These are phyloP conservation scores for Bombyx huttoni DNA, from an alignment of 2,888 invertebrate species.

Conservation along the genomic window DNA sequence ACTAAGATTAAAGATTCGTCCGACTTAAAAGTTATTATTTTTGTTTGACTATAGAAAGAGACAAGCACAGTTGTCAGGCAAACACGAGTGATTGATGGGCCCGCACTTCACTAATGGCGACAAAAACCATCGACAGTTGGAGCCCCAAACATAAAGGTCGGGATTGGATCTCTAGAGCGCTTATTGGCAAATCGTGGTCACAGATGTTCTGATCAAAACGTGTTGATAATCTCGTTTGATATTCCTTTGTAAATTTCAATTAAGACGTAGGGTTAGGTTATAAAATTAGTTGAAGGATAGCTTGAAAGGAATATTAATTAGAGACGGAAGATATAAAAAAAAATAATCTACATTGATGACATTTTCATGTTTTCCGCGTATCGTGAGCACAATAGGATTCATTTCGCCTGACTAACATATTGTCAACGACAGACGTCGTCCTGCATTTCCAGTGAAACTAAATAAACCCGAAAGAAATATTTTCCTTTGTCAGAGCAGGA, in stretches of 20 bases:
- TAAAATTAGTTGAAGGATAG: too few species aligned
- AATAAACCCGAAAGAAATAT: slow-evolving; percentile 37
- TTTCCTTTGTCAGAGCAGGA: slow-evolving; percentile 61
- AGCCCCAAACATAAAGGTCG: not conserved
- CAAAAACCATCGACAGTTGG: not conserved
- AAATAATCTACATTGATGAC: not conserved
- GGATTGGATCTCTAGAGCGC: slow-evolving; percentile 2
- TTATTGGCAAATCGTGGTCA: slow-evolving; percentile 29
- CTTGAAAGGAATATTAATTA: not conserved
- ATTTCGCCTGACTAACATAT: slow-evolving; percentile 23
- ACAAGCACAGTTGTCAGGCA: slow-evolving; percentile 58
- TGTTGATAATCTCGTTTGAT: slow-evolving; percentile 13
- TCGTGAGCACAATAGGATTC: slow-evolving; percentile 16
- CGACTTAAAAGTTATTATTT: not conserved
- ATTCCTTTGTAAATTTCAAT: slow-evolving; percentile 12
- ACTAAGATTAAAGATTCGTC: not conserved
- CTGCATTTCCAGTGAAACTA: slow-evolving; percentile 27
- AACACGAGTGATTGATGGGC: slow-evolving; percentile 66
- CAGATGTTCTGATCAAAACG: slow-evolving; percentile 14
- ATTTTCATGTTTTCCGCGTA: slow-evolving; percentile 10
- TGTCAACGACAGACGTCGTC: slow-evolving; percentile 15
- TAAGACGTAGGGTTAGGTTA: too few species aligned
- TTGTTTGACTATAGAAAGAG: slow-evolving; percentile 21
- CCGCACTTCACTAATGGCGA: slow-evolving; percentile 56
- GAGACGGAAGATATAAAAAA: not conserved